Evolutionary conservation across 2,888 invertebrate genomes (phyloP).

Genomic region (Rosalia funebris): DNA sequence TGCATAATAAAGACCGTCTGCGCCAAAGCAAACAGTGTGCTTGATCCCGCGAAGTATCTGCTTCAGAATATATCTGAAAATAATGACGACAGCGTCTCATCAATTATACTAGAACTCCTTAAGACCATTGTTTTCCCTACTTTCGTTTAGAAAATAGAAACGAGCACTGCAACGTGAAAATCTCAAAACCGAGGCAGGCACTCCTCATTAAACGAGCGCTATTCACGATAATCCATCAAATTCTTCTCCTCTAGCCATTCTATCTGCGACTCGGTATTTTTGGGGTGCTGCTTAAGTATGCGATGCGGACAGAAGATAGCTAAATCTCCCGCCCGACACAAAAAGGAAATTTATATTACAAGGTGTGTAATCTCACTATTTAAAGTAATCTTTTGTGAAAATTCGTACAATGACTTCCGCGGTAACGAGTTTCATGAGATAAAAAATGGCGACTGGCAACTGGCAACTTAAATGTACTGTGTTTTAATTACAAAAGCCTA

Average conservation of each 20-base stretch:
- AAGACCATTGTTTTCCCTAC: too few species aligned
- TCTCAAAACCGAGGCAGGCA: neutral
- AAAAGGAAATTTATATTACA: constrained; percentile 8
- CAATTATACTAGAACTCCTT: too few species aligned
- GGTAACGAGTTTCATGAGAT: constrained; percentile 8
- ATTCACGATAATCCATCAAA: constrained; percentile 6
- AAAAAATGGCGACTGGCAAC: constrained; percentile 12
- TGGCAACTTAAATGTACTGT: constrained; percentile 14
- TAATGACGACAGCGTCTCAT: too few species aligned
- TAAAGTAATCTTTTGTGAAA: constrained; percentile 14
- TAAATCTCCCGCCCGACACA: neutral
- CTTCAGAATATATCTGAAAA: too few species aligned
- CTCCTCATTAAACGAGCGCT: neutral
- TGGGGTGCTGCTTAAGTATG: neutral
- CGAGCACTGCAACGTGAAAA: neutral
- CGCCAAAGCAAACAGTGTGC: too few species aligned
- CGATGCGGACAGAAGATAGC: too few species aligned
- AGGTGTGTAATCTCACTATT: constrained; percentile 18
- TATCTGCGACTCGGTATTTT: neutral
- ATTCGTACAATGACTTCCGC: constrained; percentile 4
- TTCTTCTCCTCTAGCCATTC: neutral
- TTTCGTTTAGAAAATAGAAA: too few species aligned
- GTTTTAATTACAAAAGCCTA: constrained; percentile 18
- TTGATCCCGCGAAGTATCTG: too few species aligned
- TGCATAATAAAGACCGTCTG: too few species aligned